phyloP scores from a whole-genome alignment of 2,888 invertebrate genomes.

The Ochropleura leucogaster region DNA sequence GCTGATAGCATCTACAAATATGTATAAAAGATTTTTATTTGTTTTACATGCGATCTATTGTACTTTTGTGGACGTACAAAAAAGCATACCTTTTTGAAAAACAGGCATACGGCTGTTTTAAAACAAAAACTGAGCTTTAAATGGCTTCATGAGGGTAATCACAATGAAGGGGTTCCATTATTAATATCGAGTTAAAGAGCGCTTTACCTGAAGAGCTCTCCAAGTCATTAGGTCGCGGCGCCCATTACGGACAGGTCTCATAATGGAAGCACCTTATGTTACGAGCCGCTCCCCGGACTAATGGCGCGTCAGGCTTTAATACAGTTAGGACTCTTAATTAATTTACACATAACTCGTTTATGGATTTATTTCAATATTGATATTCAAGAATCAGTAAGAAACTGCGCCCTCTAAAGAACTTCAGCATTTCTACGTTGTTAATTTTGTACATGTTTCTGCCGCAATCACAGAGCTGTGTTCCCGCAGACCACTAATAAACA shows the following conservation, averaged over 20 bases:
- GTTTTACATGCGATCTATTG: constrained; percentile 29
- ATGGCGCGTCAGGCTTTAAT: constrained; percentile 76
- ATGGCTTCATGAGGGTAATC: constrained; percentile 61
- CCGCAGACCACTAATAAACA: constrained; percentile 57
- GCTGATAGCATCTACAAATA: constrained; percentile 44
- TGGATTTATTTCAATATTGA: constrained; percentile 34
- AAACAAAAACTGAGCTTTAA: constrained; percentile 46
- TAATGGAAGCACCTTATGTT: constrained; percentile 82
- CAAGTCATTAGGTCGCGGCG: constrained; percentile 78
- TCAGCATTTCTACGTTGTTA: constrained; percentile 16
- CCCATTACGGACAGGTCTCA: constrained; percentile 77
- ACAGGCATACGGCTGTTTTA: constrained; percentile 8
- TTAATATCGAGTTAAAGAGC: constrained; percentile 81
- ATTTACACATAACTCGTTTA: constrained; percentile 70
- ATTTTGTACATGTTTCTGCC: constrained; percentile 34
- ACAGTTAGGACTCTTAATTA: constrained; percentile 78
- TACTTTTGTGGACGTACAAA: constrained; percentile 20
- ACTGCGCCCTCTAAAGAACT: constrained; percentile 1
- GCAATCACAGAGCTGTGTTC: constrained; percentile 36
- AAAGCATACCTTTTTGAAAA: constrained; percentile 23
- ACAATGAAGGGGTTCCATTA: constrained; percentile 76
- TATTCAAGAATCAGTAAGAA: constrained; percentile 20
- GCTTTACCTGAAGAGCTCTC: constrained; percentile 79
- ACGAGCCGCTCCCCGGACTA: constrained; percentile 73
- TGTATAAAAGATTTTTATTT: constrained; percentile 43